These are phyloP conservation scores for Heliconius hortense DNA, from an alignment of 2,888 invertebrate species.

Conservation along the genomic window DNA sequence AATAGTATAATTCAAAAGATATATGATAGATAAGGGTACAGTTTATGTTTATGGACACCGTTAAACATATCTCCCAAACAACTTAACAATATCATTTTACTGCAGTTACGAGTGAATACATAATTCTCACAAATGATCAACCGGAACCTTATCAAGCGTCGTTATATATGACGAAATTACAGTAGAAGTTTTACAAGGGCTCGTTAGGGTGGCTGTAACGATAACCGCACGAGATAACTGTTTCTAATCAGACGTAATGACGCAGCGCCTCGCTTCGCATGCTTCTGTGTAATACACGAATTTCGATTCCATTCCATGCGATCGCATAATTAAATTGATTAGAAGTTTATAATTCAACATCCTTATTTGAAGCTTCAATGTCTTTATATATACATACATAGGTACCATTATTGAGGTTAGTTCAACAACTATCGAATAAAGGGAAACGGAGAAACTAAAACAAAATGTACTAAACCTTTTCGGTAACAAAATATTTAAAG, in stretches of 20 bases:
- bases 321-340: conserved; percentile 30
- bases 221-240: conserved; percentile 78
- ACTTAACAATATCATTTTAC: conserved; percentile 38
- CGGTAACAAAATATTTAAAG: conserved; percentile 41
- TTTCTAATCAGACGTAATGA: conserved; percentile 77
- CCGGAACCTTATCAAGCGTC: conserved; percentile 65
- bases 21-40: neutral
- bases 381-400: neutral
- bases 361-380: neutral
- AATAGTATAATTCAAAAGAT: neutral
- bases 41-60: neutral
- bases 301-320: conserved; percentile 33
- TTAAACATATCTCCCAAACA: conserved; percentile 24
- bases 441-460: conserved; percentile 38
- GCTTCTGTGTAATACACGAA: conserved; percentile 33
- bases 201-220: conserved; percentile 73
- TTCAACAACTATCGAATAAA: conserved; percentile 33
- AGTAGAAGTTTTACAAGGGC: conserved; percentile 75
- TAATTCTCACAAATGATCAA: conserved; percentile 63
- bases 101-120: conserved; percentile 53
- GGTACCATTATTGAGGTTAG: neutral
- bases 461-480: conserved; percentile 36
- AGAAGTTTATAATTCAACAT: neutral
- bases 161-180: conserved; percentile 70
- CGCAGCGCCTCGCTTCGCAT: conserved; percentile 50